These are phyloP conservation scores for Drosophila serrata DNA, from an alignment of 1,140 invertebrate species.

Conservation along the genomic window DNA sequence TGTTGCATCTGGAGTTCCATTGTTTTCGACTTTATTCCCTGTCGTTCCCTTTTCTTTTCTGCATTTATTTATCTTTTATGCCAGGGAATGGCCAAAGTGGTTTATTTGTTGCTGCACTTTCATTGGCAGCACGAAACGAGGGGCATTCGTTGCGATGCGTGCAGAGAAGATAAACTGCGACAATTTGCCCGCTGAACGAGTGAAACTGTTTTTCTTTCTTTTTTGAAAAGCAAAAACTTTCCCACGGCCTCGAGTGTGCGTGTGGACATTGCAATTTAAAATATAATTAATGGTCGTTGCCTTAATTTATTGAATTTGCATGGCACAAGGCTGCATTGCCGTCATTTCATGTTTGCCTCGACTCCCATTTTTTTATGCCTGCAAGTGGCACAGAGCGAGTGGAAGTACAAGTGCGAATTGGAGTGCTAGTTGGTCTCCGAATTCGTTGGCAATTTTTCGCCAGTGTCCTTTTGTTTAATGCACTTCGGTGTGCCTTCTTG, in stretches of 20 bases:
- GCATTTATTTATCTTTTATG: constrained; percentile 48
- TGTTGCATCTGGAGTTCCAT: constrained; percentile 60
- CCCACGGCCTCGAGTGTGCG: constrained; percentile 29
- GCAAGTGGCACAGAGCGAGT: background rate
- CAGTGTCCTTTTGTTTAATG: constrained; percentile 61
- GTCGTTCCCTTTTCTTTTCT: constrained; percentile 22
- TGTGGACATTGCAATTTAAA: constrained; percentile 80
- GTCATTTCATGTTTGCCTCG: constrained; percentile 59
- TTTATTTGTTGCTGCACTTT: constrained; percentile 61
- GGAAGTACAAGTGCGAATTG: too few relatives aligned
- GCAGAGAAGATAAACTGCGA: constrained; percentile 78
- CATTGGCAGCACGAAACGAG: constrained; percentile 46
- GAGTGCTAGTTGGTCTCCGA: constrained; percentile 5
- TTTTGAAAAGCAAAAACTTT: constrained; percentile 49
- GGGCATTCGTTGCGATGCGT: constrained; percentile 50
- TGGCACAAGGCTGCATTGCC: constrained; percentile 50
- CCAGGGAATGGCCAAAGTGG: constrained; percentile 61
- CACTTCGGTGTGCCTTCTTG: constrained; percentile 2
- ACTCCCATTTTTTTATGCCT: constrained; percentile 21
- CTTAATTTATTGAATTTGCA: constrained; percentile 83
- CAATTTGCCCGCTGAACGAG: constrained; percentile 78
- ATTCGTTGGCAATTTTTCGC: constrained; percentile 7
- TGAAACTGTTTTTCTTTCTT: constrained; percentile 60
- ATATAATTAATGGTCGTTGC: constrained; percentile 82
- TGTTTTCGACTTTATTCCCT: constrained; percentile 22